Percentiles rank a stretch among this genome's conserved stretches.
Conservation (phyloP, 53 echinoderm and acorn worm species). For the Zoroaster sp. region DNA sequence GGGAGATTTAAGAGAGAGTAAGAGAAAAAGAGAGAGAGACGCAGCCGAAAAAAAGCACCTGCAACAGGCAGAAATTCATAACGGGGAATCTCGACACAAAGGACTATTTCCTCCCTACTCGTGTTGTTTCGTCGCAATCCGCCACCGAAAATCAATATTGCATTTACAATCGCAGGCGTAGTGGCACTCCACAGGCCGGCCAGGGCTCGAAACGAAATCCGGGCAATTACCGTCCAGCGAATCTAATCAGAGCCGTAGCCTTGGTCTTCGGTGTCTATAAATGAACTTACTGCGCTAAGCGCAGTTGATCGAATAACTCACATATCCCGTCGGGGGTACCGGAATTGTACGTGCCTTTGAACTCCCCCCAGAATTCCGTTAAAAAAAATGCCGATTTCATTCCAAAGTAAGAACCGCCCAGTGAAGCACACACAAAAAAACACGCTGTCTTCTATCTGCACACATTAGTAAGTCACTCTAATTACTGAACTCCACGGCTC, state of each 20-base stretch:
- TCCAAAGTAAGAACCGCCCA: background rate
- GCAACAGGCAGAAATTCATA: conserved; percentile 58
- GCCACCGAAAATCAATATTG: conserved; percentile 37
- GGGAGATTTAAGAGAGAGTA: background rate
- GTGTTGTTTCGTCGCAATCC: conserved; percentile 6
- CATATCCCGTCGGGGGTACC: background rate
- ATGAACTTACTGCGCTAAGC: background rate
- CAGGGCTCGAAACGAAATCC: conserved; percentile 1
- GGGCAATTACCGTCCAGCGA: conserved; percentile 5
- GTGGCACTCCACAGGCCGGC: background rate
- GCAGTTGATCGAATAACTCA: background rate
- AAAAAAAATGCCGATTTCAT: background rate
- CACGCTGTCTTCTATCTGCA: background rate
- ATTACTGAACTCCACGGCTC: background rate
- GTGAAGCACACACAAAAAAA: background rate
- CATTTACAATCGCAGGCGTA: background rate
- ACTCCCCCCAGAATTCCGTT: background rate
- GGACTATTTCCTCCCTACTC: conserved; percentile 14
- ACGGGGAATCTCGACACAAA: conserved; percentile 40
- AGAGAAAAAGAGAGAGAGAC: background rate
- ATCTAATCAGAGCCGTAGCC: background rate
- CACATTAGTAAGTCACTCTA: background rate
- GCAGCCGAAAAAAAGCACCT: conserved; percentile 49
- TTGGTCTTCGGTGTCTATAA: background rate
- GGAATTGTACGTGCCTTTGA: background rate